Base-by-base conservation (phyloP, 2,797 vertebrate species). In the Megalops cyprinoides region DNA sequence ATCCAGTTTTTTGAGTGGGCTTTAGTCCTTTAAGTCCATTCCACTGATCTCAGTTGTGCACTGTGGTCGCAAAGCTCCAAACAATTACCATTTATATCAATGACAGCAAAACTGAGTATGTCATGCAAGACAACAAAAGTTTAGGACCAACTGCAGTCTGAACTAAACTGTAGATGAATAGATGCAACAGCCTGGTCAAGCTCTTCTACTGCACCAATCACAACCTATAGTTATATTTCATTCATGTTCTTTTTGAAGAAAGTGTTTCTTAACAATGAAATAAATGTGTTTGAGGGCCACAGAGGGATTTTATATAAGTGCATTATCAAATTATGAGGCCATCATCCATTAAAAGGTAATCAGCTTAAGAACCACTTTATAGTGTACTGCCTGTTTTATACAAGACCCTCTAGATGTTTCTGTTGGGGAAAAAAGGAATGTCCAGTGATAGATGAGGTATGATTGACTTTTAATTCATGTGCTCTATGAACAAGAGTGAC, bases 241-340 rank as follows among this genome's bases (percentile, higher is more conserved):
- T 82, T 82, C 82, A 69, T 74, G 79, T 78, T 82, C 86, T 90
- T 89, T 84, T 39, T 74, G 48, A 81, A 8, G 25, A 74, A 55
- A 62, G 82, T 20, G 51, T 60, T 69, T 3, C 18, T 85, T 85
- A 87, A 90, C 84, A 90, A 90, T 90, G 34, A 60, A 69, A 69
- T 67, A 65, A 78, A 71, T 4, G 65, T 15, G 10, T 42, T 58
- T 7, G 25, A 77, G 51, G 39, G 20, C 20, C 23, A 9, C 39
- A 7, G 67, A 39, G 39, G 18, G 0, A 37, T 90, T 88, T 88
- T 85, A 78, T 84, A 87, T 87, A 82, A 42, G 39, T 80, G 12
- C 82, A 56, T 88, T 89, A 91, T 91, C 89, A 89, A 91, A 92
- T 86, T 82, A 76, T 88, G 87, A 88, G 87, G n/a, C n/a, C n/a